Evolutionary conservation across 2,113 vertebrate species (phyloP).

Genomic region (Baryphthengus martii): DNA sequence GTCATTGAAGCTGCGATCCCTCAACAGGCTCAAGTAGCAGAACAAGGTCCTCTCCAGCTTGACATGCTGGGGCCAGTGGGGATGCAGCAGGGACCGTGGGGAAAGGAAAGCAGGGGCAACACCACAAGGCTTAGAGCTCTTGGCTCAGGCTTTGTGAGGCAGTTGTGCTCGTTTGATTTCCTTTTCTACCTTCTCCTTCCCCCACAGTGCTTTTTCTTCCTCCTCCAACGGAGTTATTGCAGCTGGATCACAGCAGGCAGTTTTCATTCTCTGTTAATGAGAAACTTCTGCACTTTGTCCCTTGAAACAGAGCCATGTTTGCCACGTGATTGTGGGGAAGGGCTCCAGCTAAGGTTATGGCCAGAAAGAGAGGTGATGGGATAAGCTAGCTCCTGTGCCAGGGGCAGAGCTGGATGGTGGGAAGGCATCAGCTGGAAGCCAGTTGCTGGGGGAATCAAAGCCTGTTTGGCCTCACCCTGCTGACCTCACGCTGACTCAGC

Average conservation of each 20-base stretch:
- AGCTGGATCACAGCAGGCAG: slow-evolving; percentile 51
- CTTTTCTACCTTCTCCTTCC: neutral
- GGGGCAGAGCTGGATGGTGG: neutral
- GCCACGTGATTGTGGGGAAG: slow-evolving; percentile 4
- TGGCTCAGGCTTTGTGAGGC: neutral
- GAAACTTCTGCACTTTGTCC: slow-evolving; percentile 80
- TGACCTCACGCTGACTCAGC: neutral
- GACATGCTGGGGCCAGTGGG: neutral
- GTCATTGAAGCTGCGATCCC: neutral
- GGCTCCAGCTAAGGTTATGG: neutral
- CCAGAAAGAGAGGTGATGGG: neutral
- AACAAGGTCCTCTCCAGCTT: neutral
- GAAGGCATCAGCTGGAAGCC: neutral
- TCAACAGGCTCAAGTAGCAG: neutral
- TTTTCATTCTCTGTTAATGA: slow-evolving; percentile 73
- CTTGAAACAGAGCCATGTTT: slow-evolving; percentile 42
- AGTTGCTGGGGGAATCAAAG: neutral
- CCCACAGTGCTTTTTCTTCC: neutral
- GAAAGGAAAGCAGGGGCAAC: neutral
- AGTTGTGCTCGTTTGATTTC: neutral
- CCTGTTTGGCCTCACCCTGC: neutral
- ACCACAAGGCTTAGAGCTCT: neutral
- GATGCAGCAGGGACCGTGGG: neutral
- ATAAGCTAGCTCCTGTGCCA: neutral
- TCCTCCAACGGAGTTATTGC: neutral